A percentile compares a stretch with the other conserved stretches of the same genome.
phyloP scores from a whole-genome alignment of 2,888 invertebrate species.

The Scaptomyza cyrtandrae region DNA sequence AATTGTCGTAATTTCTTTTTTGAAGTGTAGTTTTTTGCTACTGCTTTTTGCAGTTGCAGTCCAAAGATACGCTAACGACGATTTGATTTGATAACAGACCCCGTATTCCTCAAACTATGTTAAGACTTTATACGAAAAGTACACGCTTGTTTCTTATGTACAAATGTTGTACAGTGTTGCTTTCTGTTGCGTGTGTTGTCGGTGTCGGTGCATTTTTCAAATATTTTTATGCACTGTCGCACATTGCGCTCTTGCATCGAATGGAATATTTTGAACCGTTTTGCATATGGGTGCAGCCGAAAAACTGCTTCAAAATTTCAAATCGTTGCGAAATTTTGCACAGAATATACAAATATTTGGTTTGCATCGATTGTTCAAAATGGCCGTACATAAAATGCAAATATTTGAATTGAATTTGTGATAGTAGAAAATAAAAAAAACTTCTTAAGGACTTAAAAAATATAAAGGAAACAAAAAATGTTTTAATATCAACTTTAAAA shows the following conservation, averaged over 20 bases:
- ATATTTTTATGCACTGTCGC: conserved; percentile 76
- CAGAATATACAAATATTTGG: conserved; percentile 26
- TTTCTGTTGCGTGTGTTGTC: conserved; percentile 48
- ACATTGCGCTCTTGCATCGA: conserved; percentile 50
- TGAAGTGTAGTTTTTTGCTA: conserved; percentile 13
- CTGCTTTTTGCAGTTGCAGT: conserved; percentile 14
- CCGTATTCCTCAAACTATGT: conserved; percentile 1
- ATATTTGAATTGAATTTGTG: not conserved
- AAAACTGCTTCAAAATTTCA: conserved; percentile 36
- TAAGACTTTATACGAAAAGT: not conserved
- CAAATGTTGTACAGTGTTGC: not conserved
- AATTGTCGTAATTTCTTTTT: not conserved
- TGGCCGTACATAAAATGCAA: not conserved
- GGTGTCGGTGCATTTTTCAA: conserved; percentile 64
- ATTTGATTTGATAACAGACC: conserved; percentile 72
- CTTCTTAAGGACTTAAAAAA: too few species aligned
- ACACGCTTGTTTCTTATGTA: conserved; percentile 9
- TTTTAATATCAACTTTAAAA: too few species aligned
- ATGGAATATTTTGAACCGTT: conserved; percentile 44
- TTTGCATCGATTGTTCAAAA: not conserved
- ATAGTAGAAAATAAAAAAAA: not conserved
- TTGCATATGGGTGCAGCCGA: conserved; percentile 42
- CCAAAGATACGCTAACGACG: conserved; percentile 42
- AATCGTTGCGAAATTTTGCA: conserved; percentile 33
- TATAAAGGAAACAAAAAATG: too few species aligned